Percentiles rank a stretch among this genome's conserved stretches.
Evolutionary conservation across 1,140 invertebrate species (phyloP).

Genomic region (Leptopilina boulardi): DNA sequence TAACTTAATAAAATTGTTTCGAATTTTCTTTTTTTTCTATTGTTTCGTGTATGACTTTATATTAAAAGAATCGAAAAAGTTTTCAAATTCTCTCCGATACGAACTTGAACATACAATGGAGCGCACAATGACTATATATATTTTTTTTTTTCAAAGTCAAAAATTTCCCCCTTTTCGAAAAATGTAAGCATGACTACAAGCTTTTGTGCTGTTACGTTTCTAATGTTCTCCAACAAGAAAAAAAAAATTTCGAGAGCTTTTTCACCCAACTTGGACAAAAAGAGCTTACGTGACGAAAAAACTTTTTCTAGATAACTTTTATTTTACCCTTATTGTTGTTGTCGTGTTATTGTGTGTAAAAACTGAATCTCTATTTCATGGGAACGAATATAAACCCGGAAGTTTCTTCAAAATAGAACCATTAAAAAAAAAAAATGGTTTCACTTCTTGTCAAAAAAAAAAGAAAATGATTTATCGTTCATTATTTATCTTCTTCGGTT

Average conservation of each 20-base stretch:
- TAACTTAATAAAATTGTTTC: no score
- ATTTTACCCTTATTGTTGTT: conserved; percentile 2
- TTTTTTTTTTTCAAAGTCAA: not conserved
- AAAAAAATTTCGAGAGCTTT: conserved; percentile 9
- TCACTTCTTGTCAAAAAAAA: not conserved
- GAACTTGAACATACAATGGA: not conserved
- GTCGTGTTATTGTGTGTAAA: conserved; percentile 2
- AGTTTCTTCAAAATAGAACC: not conserved
- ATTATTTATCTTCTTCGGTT: not conserved
- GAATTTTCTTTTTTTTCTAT: not conserved
- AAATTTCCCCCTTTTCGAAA: not conserved
- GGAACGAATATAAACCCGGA: not conserved
- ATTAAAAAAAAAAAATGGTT: not conserved
- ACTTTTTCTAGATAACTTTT: conserved; percentile 13
- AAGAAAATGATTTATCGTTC: not conserved
- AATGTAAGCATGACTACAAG: conserved; percentile 10
- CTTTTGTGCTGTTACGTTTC: not conserved
- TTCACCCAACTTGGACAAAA: conserved; percentile 9
- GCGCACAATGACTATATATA: not conserved
- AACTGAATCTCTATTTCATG: conserved; percentile 1
- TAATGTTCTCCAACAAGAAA: not conserved
- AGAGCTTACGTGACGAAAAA: not conserved
- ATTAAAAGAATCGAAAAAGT: not conserved
- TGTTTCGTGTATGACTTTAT: not conserved
- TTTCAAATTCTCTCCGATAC: conserved; percentile 1